Evolutionary conservation across 2,113 vertebrate species (phyloP).

Genomic region (Electrona antarctica): DNA sequence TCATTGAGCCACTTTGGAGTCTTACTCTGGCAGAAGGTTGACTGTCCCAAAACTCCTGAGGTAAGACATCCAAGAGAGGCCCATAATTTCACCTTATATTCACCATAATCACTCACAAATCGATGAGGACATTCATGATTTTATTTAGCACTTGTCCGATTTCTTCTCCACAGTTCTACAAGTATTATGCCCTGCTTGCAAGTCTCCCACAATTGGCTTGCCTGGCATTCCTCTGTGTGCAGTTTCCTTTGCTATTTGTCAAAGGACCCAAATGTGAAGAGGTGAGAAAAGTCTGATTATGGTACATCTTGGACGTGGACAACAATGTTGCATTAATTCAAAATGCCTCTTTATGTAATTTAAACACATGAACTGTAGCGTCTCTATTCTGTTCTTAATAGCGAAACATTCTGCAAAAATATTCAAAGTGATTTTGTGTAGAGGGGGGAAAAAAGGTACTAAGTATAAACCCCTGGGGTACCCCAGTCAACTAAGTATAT

Average conservation of each 20-base stretch:
- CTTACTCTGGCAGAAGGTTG: constrained; percentile 85
- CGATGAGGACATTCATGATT: neutral
- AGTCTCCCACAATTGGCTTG: constrained; percentile 85
- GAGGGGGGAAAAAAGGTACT: too few relatives aligned
- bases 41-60: constrained; percentile 86
- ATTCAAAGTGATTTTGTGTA: too few relatives aligned
- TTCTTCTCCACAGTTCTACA: constrained; percentile 80
- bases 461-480: too few relatives aligned
- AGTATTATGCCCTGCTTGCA: constrained; percentile 83
- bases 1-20: constrained; percentile 85
- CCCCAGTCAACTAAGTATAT: too few relatives aligned
- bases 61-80: constrained; percentile 58
- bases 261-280: constrained; percentile 65
- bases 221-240: constrained; percentile 82
- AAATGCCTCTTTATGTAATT: neutral
- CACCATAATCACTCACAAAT: neutral
- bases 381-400: too few relatives aligned
- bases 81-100: neutral
- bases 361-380: too few relatives aligned
- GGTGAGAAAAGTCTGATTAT: constrained; percentile 43
- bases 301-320: neutral
- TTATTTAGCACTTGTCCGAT: neutral
- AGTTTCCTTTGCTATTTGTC: constrained; percentile 82
- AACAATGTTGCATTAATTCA: neutral
- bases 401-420: too few relatives aligned